A percentile compares a stretch with the other conserved stretches of the same genome.
phyloP scores from a whole-genome alignment of 2,113 vertebrate species.

The Eolophus roseicapilla region DNA sequence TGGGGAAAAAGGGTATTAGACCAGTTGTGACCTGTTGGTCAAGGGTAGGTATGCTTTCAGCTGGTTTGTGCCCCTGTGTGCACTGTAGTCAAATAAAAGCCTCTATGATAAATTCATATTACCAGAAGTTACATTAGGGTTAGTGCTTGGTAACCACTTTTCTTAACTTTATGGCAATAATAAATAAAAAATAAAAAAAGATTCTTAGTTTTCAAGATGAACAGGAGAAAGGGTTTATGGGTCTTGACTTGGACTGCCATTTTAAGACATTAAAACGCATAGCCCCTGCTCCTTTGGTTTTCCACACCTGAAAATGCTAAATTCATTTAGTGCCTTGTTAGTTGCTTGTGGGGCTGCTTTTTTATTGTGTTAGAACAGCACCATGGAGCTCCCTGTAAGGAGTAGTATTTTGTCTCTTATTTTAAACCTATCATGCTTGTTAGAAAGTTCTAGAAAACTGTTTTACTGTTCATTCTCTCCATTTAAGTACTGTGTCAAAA shows the following conservation, averaged over 20 bases:
- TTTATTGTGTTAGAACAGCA: neutral
- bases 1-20: neutral
- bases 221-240: neutral
- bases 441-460: neutral
- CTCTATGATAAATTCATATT: neutral
- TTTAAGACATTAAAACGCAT: neutral
- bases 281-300: neutral
- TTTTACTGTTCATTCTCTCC: neutral
- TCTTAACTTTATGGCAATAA: neutral
- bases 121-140: neutral
- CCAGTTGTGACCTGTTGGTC: accelerated
- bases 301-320: neutral
- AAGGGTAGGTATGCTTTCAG: neutral
- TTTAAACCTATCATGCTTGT: neutral
- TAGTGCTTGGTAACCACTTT: neutral
- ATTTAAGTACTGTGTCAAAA: neutral
- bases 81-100: neutral
- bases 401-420: neutral
- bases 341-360: neutral
- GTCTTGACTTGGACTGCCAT: neutral
- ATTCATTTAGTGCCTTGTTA: neutral
- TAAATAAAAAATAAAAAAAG: neutral
- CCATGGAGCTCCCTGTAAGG: neutral
- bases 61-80: accelerated
- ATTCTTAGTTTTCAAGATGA: neutral